Evolutionary conservation across 2,113 vertebrate species (phyloP).

Genomic region (Lipophrys pholis): DNA sequence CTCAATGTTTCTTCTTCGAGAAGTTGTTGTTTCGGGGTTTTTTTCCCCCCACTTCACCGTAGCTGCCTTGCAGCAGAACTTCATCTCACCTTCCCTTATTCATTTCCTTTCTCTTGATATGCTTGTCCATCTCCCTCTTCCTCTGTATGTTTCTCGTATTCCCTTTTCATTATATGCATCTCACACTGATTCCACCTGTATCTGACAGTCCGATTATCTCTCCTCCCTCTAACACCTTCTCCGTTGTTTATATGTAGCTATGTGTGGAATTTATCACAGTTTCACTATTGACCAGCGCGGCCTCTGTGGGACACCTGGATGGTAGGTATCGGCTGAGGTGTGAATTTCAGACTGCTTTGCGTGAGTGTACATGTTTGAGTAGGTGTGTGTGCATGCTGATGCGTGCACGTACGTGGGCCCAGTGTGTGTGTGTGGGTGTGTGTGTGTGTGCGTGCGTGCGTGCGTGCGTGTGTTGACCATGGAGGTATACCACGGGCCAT

Average conservation of each 20-base stretch:
- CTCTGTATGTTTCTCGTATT: constrained; percentile 35
- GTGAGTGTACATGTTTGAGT: constrained; percentile 37
- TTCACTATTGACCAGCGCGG: constrained; percentile 31
- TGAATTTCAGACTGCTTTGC: constrained; percentile 31
- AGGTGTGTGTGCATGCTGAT: constrained; percentile 43
- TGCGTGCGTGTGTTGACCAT: constrained; percentile 73
- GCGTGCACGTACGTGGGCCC: constrained; percentile 45
- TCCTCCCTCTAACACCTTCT: constrained; percentile 9
- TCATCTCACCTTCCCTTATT: constrained; percentile 45
- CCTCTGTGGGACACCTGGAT: constrained; percentile 14
- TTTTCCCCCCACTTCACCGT: constrained; percentile 32
- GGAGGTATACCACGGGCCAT: constrained; percentile 78
- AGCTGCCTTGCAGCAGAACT: constrained; percentile 35
- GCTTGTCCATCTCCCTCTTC: constrained; percentile 43
- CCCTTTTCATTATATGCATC: constrained; percentile 47
- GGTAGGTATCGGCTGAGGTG: constrained; percentile 14
- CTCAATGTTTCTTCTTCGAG: constrained; percentile 39
- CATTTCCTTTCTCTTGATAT: constrained; percentile 56
- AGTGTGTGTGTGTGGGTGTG: constrained; percentile 68
- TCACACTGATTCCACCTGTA: constrained; percentile 27
- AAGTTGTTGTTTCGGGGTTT: constrained; percentile 21
- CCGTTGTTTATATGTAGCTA: constrained; percentile 55
- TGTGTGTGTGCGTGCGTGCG: constrained; percentile 47
- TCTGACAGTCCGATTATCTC: constrained; percentile 41
- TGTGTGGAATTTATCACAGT: constrained; percentile 56